Evolutionary conservation across 2,113 vertebrate genomes (phyloP), one percentile per base, ranked within the genome.

Genomic region (Dromiciops gliroides): DNA sequence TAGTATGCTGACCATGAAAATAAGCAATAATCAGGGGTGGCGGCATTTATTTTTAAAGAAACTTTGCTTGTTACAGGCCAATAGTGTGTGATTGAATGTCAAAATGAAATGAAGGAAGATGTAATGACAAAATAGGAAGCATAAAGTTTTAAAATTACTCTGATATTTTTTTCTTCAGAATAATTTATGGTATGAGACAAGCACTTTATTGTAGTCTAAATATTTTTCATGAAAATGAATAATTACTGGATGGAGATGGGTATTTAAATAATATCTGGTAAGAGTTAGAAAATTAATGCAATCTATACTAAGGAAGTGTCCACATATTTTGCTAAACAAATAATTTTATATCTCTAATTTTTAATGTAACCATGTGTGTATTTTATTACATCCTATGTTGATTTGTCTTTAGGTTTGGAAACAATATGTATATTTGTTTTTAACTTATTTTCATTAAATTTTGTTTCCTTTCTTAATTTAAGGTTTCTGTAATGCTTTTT

Each of bases 301-400:
- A 92, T 95, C 96, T 97, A 26, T 95, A 93, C 91, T 93, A 95
- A 91, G 83, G 95, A 95, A 51, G 2, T 75, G 11, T 94, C 94
- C 49, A 12, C 89, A 25, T 96, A 52, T 97, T 95, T 96, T 56
- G 95, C 7, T 83, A 96, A 97, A 96, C 56, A 92, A 97, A 90
- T 56, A 37, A 67, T 67, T 67, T 67, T 91, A 11, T 91, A 49
- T 23, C n/a, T 83, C n/a, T 93, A 95, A 16, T 3, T 53, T 95
- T 95, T 95, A 93, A 88, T 96, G 19, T 94, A 92, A 67, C 28
- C 3, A 93, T 94, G 56, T 83, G 28, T 93, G 2, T 96, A 75
- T 75, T 75, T 96, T 93, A 91, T 92, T 94, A 93, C 95, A 96
- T 75, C 83, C 47, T 95, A 0, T 95, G 51, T 95, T 97, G 37